A percentile compares a stretch with the other conserved stretches of the same genome.
These are phyloP conservation scores for Cerceris rybyensis DNA, from an alignment of 2,888 invertebrate genomes.

Conservation along the genomic window DNA sequence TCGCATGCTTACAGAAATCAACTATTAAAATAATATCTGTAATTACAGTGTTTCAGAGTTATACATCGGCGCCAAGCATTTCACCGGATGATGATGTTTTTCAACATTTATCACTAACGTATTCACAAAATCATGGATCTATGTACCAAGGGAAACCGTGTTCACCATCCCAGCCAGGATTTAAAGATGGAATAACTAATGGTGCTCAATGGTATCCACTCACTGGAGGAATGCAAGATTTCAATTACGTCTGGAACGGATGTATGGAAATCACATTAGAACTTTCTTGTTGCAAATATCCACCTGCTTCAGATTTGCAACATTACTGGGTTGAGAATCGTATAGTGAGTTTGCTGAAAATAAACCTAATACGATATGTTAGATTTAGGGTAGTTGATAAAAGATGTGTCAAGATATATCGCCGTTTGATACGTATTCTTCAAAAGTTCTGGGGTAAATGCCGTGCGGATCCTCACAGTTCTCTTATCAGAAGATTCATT, in stretches of 20 bases:
- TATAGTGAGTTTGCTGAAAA: constrained; percentile 83
- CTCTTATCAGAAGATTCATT: no score
- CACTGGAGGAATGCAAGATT: constrained; percentile 96
- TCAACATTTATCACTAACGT: constrained; percentile 91
- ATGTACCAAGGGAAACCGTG: constrained; percentile 94
- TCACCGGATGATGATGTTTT: constrained; percentile 97
- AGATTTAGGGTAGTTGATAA: no score
- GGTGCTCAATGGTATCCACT: constrained; percentile 97
- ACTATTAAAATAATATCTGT: not conserved
- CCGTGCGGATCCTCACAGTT: no score
- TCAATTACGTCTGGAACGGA: constrained; percentile 95
- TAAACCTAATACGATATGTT: not conserved
- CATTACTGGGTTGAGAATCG: constrained; percentile 95
- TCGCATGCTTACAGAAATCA: no score
- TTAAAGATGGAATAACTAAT: constrained; percentile 95
- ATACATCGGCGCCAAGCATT: constrained; percentile 90
- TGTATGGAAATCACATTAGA: constrained; percentile 98
- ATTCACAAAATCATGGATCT: constrained; percentile 93
- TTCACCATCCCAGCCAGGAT: constrained; percentile 89
- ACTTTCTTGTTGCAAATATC: constrained; percentile 97
- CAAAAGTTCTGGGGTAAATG: no score
- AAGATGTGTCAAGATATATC: no score
- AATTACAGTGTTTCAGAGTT: constrained; percentile 90
- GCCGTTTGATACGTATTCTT: no score
- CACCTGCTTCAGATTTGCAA: constrained; percentile 89